Evolutionary conservation across 2,888 invertebrate species (phyloP), one percentile per base, ranked within the genome.

Genomic region (Choreutis nemorana): DNA sequence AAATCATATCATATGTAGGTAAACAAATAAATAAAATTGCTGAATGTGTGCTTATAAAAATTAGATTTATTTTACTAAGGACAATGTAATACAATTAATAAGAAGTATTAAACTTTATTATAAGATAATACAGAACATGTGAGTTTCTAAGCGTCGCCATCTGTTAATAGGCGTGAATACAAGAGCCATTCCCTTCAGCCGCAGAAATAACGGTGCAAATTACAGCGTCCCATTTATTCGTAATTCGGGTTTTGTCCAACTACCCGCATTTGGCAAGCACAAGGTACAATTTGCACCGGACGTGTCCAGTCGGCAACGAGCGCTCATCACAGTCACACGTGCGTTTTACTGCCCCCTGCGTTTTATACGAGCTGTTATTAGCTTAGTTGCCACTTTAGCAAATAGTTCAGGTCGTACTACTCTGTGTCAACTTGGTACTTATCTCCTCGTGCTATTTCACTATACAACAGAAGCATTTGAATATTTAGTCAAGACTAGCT

Each of bases 211-310:
- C n/a, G n/a, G 53, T 53, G 54, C 59, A 59, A 68, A 68, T 65
- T 66, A 64, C 59, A 53, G 51, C 49, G 50, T 50, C 51, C 62
- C 60, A 63, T 64, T 65, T 52, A 42, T 39, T 44, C 45, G 59
- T 62, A 62, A 65, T 67, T 65, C 48, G 52, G 59, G 55, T 52
- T 59, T 50, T 54, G 56, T 60, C 50, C 55, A 55, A 41, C 55
- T 61, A 59, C 60, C 59, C 53, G 48, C 55, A 48, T 44, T 49
- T 49, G 41, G 48, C 44, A 44, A 45, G 37, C 34, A 33, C 39
- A 50, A 41, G 51, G 54, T 64, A 66, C 63, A 68, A 70, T 71
- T 70, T 65, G 59, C 59, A 47, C 64, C 62, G 70, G 67, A 62
- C 60, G 60, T 60, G 45, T 41, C 48, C 58, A 64, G 44, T 59